Conservation (phyloP, 2,888 invertebrate genomes). For the Slavum lentiscoides region DNA sequence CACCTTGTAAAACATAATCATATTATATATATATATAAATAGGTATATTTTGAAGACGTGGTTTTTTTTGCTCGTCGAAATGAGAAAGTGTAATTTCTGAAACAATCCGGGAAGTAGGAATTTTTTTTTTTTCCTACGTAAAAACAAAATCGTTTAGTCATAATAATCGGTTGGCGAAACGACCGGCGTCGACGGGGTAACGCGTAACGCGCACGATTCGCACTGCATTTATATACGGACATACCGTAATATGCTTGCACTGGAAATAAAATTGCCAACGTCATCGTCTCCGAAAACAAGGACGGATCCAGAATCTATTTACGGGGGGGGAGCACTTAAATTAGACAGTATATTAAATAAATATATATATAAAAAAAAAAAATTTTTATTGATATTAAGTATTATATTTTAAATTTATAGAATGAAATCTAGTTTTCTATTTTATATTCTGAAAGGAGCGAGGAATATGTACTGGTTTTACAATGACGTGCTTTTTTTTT, state of each 20-base stretch:
- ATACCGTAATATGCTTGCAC: background rate
- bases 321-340: background rate
- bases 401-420: too few relatives aligned
- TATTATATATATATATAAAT: too few relatives aligned
- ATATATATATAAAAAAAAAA: too few relatives aligned
- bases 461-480: too few relatives aligned
- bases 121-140: background rate
- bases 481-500: too few relatives aligned
- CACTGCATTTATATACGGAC: background rate
- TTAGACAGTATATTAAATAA: too few relatives aligned
- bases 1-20: too few relatives aligned
- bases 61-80: background rate
- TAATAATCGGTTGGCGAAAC: conserved; percentile 21
- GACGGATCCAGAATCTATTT: too few relatives aligned
- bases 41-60: background rate
- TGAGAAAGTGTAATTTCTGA: conserved; percentile 13
- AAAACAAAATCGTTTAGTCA: conserved; percentile 10
- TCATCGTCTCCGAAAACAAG: too few relatives aligned
- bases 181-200: background rate
- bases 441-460: too few relatives aligned
- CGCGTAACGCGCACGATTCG: background rate
- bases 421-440: too few relatives aligned
- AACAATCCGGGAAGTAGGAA: conserved; percentile 15
- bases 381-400: too few relatives aligned
- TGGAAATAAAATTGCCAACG: background rate